Percentiles rank a stretch among this genome's conserved stretches.
phyloP scores from a whole-genome alignment of 2,797 vertebrate genomes.

The Fistularia tabacaria region DNA sequence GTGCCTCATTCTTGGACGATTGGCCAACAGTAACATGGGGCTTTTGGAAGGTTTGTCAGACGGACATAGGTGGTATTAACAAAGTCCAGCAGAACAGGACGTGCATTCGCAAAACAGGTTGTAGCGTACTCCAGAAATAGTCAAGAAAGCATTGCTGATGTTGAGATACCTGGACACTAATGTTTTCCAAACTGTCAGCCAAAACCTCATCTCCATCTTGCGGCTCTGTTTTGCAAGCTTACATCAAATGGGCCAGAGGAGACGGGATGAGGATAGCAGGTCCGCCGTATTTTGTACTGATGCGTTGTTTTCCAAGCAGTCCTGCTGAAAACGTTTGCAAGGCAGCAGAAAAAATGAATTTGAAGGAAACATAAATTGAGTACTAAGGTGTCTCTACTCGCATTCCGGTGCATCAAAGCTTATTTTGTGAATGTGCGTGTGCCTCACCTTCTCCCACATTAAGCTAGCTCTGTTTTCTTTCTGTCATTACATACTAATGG shows the following conservation, averaged over 20 bases:
- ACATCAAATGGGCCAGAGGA: conserved; percentile 22
- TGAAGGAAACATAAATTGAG: too few species aligned
- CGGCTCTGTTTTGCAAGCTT: conserved; percentile 33
- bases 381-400: conserved; percentile 63
- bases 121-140: conserved; percentile 20
- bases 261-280: conserved; percentile 47
- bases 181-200: conserved; percentile 21
- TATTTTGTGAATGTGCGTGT: conserved; percentile 11
- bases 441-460: conserved; percentile 5
- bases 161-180: conserved; percentile 29
- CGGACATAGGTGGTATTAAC: conserved; percentile 9
- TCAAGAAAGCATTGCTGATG: conserved; percentile 45
- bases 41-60: conserved; percentile 18
- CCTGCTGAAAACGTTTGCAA: conserved; percentile 69
- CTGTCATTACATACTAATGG: conserved; percentile 5
- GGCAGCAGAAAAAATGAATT: conserved; percentile 72
- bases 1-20: too few species aligned
- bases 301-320: conserved; percentile 64
- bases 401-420: conserved; percentile 50
- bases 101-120: conserved; percentile 12
- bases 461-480: neutral
- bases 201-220: conserved; percentile 8
- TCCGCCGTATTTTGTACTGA: conserved; percentile 45
- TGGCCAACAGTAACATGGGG: conserved; percentile 6
- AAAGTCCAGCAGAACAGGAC: conserved; percentile 11